Percentiles rank a stretch among this genome's conserved stretches.
phyloP scores from a whole-genome alignment of 35 echinoderm and acorn worm species.

The Ptychodera flava region DNA sequence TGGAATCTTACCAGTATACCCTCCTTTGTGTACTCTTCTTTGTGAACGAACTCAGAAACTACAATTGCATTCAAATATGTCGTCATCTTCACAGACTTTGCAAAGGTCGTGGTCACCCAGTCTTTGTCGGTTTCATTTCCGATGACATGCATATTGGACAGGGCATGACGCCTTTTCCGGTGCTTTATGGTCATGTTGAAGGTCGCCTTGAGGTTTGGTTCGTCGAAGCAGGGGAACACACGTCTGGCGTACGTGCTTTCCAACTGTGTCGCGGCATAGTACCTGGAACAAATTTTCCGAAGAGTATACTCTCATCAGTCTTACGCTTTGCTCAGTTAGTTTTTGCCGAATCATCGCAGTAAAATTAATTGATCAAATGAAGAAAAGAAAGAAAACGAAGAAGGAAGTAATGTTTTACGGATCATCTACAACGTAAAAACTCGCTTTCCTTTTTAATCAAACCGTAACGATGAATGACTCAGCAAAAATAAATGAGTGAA shows the following conservation, averaged over 20 bases:
- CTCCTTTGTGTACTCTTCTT: neutral
- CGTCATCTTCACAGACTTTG: slow-evolving; percentile 33
- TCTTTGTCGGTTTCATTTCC: slow-evolving; percentile 20
- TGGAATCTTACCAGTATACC: slow-evolving; percentile 10
- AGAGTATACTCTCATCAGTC: too few relatives aligned
- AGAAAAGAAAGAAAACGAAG: too few relatives aligned
- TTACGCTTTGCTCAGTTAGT: too few relatives aligned
- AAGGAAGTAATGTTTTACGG: too few relatives aligned
- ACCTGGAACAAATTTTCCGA: slow-evolving; percentile 46
- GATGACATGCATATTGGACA: slow-evolving; percentile 29
- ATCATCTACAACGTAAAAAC: too few relatives aligned
- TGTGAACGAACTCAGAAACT: slow-evolving; percentile 37
- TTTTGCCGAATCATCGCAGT: too few relatives aligned
- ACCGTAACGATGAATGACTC: too few relatives aligned
- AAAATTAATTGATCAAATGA: too few relatives aligned
- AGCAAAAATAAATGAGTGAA: too few relatives aligned
- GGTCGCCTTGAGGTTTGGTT: slow-evolving; percentile 49
- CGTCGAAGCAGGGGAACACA: slow-evolving; percentile 70
- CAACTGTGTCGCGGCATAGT: slow-evolving; percentile 52
- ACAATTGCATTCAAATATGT: slow-evolving; percentile 62
- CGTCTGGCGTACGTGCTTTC: slow-evolving; percentile 28
- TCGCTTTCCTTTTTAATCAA: too few relatives aligned
- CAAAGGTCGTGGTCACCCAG: slow-evolving; percentile 28
- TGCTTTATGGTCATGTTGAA: slow-evolving; percentile 41
- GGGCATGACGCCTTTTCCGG: slow-evolving; percentile 19